These are phyloP conservation scores for Hetaerina titia DNA, from an alignment of 2,888 invertebrate species.

Conservation along the genomic window DNA sequence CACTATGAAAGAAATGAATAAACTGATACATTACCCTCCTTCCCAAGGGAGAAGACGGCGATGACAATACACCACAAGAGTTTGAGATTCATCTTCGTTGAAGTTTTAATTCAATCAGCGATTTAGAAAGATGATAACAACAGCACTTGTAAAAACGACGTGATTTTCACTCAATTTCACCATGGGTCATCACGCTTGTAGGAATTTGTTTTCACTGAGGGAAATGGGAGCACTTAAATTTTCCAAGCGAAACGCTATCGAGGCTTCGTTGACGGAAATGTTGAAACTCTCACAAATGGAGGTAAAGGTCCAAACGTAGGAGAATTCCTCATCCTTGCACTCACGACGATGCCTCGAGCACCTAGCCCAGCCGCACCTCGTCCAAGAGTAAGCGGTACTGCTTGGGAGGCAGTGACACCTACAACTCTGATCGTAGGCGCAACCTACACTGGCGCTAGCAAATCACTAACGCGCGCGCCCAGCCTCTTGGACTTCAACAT, in stretches of 20 bases:
- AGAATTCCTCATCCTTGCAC: constrained; percentile 42
- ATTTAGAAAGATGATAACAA: neutral
- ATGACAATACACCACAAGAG: neutral
- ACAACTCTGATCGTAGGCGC: neutral
- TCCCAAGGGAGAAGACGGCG: neutral
- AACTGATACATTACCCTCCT: neutral
- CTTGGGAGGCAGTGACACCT: neutral
- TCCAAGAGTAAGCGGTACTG: constrained; percentile 28
- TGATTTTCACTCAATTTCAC: constrained; percentile 27
- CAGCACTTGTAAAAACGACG: neutral
- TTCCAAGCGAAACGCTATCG: constrained; percentile 4
- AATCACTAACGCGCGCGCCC: neutral
- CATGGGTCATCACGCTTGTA: neutral
- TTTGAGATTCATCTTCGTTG: neutral
- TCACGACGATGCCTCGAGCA: neutral
- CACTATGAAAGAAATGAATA: neutral
- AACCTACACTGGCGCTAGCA: neutral
- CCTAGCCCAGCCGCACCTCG: constrained; percentile 12
- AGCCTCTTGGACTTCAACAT: constrained; percentile 34
- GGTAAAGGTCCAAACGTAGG: neutral
- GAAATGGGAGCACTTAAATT: neutral
- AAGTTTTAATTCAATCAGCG: neutral
- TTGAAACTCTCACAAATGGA: neutral
- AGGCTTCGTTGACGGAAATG: neutral
- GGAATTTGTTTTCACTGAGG: constrained; percentile 3